Evolutionary conservation across 1,140 invertebrate species (phyloP).

Genomic region (Diachasmimorpha longicaudata): DNA sequence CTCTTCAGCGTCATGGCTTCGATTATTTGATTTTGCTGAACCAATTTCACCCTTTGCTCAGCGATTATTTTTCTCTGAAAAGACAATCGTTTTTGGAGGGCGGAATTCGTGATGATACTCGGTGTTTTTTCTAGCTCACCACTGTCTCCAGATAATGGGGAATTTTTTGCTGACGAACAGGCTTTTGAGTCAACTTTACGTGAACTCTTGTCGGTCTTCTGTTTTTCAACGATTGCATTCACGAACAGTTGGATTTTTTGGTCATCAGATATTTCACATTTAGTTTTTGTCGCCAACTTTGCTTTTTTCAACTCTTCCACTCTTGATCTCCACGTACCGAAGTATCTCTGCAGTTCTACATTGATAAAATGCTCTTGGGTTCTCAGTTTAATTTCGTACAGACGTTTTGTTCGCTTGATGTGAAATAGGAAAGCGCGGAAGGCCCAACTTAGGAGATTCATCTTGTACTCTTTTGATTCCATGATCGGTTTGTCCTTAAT

Average conservation of each 20-base stretch:
- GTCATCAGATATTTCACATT: conserved; percentile 38
- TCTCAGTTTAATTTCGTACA: conserved; percentile 39
- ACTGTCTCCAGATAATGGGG: background rate
- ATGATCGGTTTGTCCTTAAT: conserved; percentile 51
- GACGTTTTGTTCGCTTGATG: conserved; percentile 30
- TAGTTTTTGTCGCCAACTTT: conserved; percentile 24
- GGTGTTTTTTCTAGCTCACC: too few relatives aligned
- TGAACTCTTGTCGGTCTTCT: conserved; percentile 34
- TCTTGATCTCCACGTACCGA: conserved; percentile 40
- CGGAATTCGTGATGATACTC: conserved; percentile 31
- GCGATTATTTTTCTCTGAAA: conserved; percentile 53
- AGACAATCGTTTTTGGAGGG: conserved; percentile 41
- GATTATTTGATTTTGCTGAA: conserved; percentile 50
- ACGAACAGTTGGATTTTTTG: conserved; percentile 53
- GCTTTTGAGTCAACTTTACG: background rate
- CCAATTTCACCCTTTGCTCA: conserved; percentile 49
- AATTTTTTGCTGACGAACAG: conserved; percentile 6
- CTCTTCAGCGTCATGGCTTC: conserved; percentile 51
- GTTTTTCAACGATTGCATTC: conserved; percentile 45
- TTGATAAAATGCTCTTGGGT: conserved; percentile 30
- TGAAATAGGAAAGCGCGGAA: conserved; percentile 37
- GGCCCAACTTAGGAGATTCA: conserved; percentile 31
- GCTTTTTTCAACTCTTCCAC: conserved; percentile 10
- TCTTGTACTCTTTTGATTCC: conserved; percentile 31
- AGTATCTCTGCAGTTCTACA: conserved; percentile 31